These are phyloP conservation scores for Percina caprodes DNA, from an alignment of 2,113 vertebrate species.

Conservation along the genomic window DNA sequence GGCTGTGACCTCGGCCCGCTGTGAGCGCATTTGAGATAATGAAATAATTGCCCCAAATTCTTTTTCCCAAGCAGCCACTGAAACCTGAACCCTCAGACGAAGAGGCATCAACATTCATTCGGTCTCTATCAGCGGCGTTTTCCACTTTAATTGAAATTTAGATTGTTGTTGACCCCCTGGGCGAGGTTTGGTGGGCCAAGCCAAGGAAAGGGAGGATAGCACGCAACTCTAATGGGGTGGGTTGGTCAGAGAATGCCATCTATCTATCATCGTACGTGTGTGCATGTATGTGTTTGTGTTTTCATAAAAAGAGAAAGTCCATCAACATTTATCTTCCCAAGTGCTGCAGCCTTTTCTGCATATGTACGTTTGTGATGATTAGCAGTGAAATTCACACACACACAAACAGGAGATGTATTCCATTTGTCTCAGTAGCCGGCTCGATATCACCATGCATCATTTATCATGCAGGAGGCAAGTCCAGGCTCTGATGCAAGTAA, in stretches of 20 bases:
- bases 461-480: conserved; percentile 28
- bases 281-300: conserved; percentile 22
- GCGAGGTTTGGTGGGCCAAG: conserved; percentile 49
- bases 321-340: conserved; percentile 49
- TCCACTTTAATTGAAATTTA: conserved; percentile 78
- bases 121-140: conserved; percentile 64
- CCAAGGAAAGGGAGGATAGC: conserved; percentile 25
- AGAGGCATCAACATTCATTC: conserved; percentile 64
- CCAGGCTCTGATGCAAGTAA: background rate
- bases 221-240: conserved; percentile 39
- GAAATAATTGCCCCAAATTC: conserved; percentile 78
- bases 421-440: conserved; percentile 7
- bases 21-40: conserved; percentile 74
- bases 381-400: conserved; percentile 4
- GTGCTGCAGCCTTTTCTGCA: conserved; percentile 25
- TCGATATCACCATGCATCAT: conserved; percentile 31
- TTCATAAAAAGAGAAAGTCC: conserved; percentile 28
- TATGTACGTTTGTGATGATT: conserved; percentile 39
- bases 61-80: conserved; percentile 33
- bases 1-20: conserved; percentile 54
- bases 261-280: conserved; percentile 41
- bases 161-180: conserved; percentile 77
- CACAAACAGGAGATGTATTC: conserved; percentile 2
- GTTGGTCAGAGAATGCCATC: conserved; percentile 40
- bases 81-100: conserved; percentile 59